Conservation (phyloP, 2,888 invertebrate species). For the Serrognathus titanus region DNA sequence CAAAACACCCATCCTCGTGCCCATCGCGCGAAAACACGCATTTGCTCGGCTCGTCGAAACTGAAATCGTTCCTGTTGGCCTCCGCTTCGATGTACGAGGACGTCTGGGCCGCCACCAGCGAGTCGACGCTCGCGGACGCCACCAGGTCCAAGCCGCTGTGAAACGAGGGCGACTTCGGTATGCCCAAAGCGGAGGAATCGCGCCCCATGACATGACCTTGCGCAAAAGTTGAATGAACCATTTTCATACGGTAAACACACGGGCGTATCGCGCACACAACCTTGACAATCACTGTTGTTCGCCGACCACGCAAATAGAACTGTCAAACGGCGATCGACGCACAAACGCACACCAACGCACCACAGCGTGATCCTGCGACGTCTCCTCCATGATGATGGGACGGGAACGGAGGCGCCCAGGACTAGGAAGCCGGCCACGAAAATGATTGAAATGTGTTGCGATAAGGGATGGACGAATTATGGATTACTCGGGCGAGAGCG, state of each 20-base stretch:
- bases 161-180: conserved; percentile 85
- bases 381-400: not conserved
- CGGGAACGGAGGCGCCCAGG: not conserved
- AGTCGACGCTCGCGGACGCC: conserved; percentile 55
- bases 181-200: conserved; percentile 59
- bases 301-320: conserved; percentile 3
- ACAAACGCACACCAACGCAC: not conserved
- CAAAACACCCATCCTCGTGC: conserved; percentile 34
- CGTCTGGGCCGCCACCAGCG: conserved; percentile 23
- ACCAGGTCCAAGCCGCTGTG: conserved; percentile 82
- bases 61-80: conserved; percentile 1
- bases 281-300: conserved; percentile 13
- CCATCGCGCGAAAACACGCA: conserved; percentile 40
- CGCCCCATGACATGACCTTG: conserved; percentile 28
- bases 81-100: conserved; percentile 23
- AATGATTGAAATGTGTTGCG: conserved; percentile 1
- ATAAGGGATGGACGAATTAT: conserved; percentile 19
- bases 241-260: conserved; percentile 18
- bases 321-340: not conserved
- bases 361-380: not conserved
- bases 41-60: conserved; percentile 21
- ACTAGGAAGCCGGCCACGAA: not conserved
- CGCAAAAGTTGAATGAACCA: conserved; percentile 49
- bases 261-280: conserved; percentile 44
- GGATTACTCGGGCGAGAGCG: conserved; percentile 19